Percentiles rank a stretch among this genome's conserved stretches.
phyloP scores from a whole-genome alignment of 2,888 invertebrate species.

The Oithona nana region DNA sequence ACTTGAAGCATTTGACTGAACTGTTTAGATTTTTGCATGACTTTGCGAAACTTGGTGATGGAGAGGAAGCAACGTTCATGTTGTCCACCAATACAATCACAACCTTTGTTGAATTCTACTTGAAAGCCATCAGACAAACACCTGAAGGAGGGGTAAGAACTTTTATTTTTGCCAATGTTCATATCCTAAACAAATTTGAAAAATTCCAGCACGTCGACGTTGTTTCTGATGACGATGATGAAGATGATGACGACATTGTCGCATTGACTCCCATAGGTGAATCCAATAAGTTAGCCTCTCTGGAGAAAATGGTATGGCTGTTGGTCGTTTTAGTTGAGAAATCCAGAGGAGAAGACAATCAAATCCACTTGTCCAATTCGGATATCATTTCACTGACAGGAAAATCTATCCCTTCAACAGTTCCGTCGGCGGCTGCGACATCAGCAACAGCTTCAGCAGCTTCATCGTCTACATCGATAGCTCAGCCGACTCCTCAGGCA shows the following conservation, averaged over 20 bases:
- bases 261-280: slow-evolving; percentile 39
- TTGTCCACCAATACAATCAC: slow-evolving; percentile 68
- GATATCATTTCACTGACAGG: slow-evolving; percentile 13
- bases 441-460: slow-evolving; percentile 18
- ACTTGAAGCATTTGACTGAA: slow-evolving; percentile 69
- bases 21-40: slow-evolving; percentile 80
- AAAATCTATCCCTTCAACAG: neutral
- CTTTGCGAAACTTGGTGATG: slow-evolving; percentile 84
- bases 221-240: slow-evolving; percentile 46
- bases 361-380: slow-evolving; percentile 33
- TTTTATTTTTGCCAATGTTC: neutral
- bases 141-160: neutral
- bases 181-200: neutral
- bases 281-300: slow-evolving; percentile 67
- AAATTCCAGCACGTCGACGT: slow-evolving; percentile 1
- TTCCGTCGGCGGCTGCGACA: slow-evolving; percentile 7
- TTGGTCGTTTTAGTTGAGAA: slow-evolving; percentile 73
- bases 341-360: slow-evolving; percentile 53
- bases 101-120: slow-evolving; percentile 75
- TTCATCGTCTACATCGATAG: slow-evolving; percentile 18
- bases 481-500: neutral
- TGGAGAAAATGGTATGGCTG: slow-evolving; percentile 86
- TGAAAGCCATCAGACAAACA: slow-evolving; percentile 26
- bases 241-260: slow-evolving; percentile 45
- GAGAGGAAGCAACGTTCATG: slow-evolving; percentile 74